Evolutionary conservation across 1,140 invertebrate species (phyloP), one percentile per base, ranked within the genome.

Genomic region (Hylaeus volcanicus): DNA sequence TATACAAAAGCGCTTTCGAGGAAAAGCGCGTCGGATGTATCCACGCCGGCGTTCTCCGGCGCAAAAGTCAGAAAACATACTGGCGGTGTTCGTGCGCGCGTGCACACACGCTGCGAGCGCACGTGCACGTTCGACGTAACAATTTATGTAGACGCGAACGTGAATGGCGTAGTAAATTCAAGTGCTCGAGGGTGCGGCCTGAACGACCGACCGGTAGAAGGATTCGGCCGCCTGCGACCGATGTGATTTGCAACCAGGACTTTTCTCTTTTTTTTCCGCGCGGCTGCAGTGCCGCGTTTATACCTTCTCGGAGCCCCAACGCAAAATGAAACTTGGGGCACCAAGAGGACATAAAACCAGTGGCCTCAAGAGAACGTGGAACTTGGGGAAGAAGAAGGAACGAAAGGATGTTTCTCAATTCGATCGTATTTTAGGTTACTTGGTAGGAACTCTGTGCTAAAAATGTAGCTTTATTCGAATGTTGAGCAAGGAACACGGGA

Each of bases 111-210:
- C 8, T 3, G 0, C 39, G 61, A 74, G 69, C 64, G 53, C 83
- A 73, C 72, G 75, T 66, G 79, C 79, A 68, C 79, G 82, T 83
- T 74, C 48, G 66, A 81, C 66, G 68, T 53, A 76, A 83, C 86
- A 85, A 89, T 89, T 89, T 88, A 89, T 89, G 88, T 87, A 86
- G 86, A 86, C 86, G 81, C 84, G 86, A 88, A 88, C 88, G 89
- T 89, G 88, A 89, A 89, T 88, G 89, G 88, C 84, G 88, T 89
- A 89, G 89, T 89, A 89, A 88, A 89, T 89, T 83, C 86, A 88
- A 81, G 82, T 85, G 76, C 82, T 73, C 68, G 81, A 89, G 89
- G 85, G 88, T 79, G 88, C 89, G 89, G 89, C 88, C 83, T 79
- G 86, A 88, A 86, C 87, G 83, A 45, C 43, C 45, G n/a, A 45